Evolutionary conservation across 2,888 invertebrate genomes (phyloP).

Genomic region (Axea sp.): DNA sequence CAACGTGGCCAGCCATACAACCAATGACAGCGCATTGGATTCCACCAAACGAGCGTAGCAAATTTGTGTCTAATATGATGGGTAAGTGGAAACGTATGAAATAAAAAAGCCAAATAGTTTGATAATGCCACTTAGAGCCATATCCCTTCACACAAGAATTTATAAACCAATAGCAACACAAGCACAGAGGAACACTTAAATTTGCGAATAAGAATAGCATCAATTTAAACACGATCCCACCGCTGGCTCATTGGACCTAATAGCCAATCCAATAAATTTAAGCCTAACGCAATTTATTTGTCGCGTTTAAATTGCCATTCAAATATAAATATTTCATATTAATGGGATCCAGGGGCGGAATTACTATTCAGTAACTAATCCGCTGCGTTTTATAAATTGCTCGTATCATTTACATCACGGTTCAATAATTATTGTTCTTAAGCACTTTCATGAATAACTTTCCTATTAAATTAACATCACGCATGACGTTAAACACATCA

Average conservation of each 20-base stretch:
- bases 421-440: slow-evolving; percentile 42
- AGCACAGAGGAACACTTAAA: slow-evolving; percentile 29
- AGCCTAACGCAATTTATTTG: slow-evolving; percentile 34
- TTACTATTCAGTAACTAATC: slow-evolving; percentile 20
- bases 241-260: slow-evolving; percentile 15
- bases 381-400: slow-evolving; percentile 8
- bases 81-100: slow-evolving; percentile 16
- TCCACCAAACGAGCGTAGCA: slow-evolving; percentile 94
- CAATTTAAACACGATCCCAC: slow-evolving; percentile 21
- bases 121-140: neutral
- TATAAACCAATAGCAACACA: slow-evolving; percentile 18
- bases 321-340: slow-evolving; percentile 13
- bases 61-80: slow-evolving; percentile 95
- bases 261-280: slow-evolving; percentile 10
- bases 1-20: slow-evolving; percentile 96
- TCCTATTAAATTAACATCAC: slow-evolving; percentile 42
- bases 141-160: slow-evolving; percentile 12
- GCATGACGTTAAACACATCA: slow-evolving; percentile 17
- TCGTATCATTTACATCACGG: slow-evolving; percentile 25
- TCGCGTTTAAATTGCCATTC: slow-evolving; percentile 15
- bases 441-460: slow-evolving; percentile 51
- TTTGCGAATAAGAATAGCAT: slow-evolving; percentile 19
- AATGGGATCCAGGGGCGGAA: slow-evolving; percentile 9
- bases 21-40: slow-evolving; percentile 97
- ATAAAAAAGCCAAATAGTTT: slow-evolving; percentile 4